Base-by-base conservation (phyloP, 2,113 vertebrate species). In the Hippolais icterina region DNA sequence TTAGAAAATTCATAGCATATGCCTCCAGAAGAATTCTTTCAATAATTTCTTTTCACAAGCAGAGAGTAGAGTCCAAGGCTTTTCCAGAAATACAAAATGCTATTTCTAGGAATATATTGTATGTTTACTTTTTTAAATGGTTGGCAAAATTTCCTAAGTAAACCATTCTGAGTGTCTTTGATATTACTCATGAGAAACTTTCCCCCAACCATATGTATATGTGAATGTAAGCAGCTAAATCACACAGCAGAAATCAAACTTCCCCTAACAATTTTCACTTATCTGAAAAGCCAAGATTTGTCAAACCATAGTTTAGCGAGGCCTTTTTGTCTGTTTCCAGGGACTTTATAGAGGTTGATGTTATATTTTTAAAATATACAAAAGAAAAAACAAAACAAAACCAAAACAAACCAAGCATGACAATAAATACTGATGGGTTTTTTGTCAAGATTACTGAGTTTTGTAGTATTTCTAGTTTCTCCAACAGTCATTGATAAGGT, bases 221-320 rank as follows among this genome's bases (percentile, higher is more conserved):
- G 64, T 49, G 27, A 81, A 54, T 16, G 2, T 10, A 57, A 64
- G 56, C 31, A 53, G 37, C 18, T 86, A 90, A 93, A 90, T 85
- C 47, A 76, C 23, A 15, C 39, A 87, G 56, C 49, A 96, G 59
- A 91, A 96, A 95, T 59, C 28, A 77, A 83, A 79, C 44, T 90
- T 96, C 57, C 83, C 92, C 39, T 74, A 39, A 31, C 19, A 91
- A 97, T 96, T 97, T 95, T 94, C 44, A 83, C 17, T 53, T 91
- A 35, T 33, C 93, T 96, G 75, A 75, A 83, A 95, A 95, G 61
- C 25, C 80, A 83, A 95, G 60, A 42, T 68, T 92, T 92, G 35
- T 19, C 31, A 65, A 96, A 90, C 6, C 42, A 9, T 31, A 60
- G 49, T 79, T 93, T 47, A 90, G 47, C 54, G 20, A 84, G 31